phyloP scores from a whole-genome alignment of 2,113 vertebrate genomes.

The Otocyon megalotis region DNA sequence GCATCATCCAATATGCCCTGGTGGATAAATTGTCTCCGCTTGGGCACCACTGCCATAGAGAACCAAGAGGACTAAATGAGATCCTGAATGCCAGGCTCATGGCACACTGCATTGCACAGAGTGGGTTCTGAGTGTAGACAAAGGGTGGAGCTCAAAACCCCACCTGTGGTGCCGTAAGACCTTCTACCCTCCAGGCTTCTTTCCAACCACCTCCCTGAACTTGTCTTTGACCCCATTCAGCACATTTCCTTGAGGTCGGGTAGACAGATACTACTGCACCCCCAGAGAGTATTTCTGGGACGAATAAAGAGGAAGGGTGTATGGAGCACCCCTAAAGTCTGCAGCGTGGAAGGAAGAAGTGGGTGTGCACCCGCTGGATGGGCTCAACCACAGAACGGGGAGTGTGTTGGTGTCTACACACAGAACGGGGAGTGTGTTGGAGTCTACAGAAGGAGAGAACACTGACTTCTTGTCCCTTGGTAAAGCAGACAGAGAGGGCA shows the following conservation, averaged over 20 bases:
- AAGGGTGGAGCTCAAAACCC: neutral
- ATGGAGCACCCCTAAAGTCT: neutral
- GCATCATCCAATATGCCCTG: rapidly evolving
- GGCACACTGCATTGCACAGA: rapidly evolving
- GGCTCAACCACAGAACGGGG: neutral
- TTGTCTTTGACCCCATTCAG: neutral
- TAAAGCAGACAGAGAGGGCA: neutral
- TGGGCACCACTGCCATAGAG: neutral
- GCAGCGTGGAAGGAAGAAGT: neutral
- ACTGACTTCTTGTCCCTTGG: neutral
- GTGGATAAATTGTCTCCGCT: neutral
- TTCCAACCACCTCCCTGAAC: neutral
- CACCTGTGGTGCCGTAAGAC: rapidly evolving
- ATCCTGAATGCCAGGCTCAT: rapidly evolving
- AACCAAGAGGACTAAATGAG: no score
- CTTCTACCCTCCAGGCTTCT: neutral
- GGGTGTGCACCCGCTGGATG: rapidly evolving
- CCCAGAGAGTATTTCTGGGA: neutral
- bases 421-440: rapidly evolving
- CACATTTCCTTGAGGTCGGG: rapidly evolving
- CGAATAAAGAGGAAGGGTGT: neutral
- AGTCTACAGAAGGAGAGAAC: no score
- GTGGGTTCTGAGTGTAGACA: rapidly evolving
- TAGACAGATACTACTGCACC: no score
- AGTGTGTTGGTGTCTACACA: neutral